Evolutionary conservation across 1,140 invertebrate species (phyloP).

Genomic region (Drosophila saltans): DNA sequence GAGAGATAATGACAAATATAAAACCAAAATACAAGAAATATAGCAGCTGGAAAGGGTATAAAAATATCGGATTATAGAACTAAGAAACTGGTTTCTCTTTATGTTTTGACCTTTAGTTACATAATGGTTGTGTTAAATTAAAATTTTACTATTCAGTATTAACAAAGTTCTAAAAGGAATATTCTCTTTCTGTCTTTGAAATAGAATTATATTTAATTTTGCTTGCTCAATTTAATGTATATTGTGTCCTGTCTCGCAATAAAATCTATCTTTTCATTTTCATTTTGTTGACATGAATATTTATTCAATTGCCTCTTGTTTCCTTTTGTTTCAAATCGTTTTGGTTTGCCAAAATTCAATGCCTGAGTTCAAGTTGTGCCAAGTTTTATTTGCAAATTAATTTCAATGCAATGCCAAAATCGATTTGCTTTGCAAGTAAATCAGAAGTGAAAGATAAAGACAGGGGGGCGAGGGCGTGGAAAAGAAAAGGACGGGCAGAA

Average conservation of each 20-base stretch:
- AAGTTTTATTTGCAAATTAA: slow-evolving; percentile 70
- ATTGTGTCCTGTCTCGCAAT: background rate
- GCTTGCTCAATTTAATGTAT: background rate
- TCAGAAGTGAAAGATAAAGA: slow-evolving; percentile 13
- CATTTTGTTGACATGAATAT: background rate
- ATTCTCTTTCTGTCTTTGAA: no score
- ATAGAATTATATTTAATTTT: background rate
- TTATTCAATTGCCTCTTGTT: slow-evolving; percentile 40
- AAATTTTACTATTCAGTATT: no score
- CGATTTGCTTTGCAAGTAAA: slow-evolving; percentile 55
- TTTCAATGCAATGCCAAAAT: slow-evolving; percentile 57
- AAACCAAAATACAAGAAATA: no score
- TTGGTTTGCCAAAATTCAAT: slow-evolving; percentile 22
- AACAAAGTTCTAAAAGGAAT: no score
- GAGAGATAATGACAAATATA: no score
- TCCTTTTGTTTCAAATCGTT: background rate
- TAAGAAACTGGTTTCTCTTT: no score
- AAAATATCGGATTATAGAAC: no score
- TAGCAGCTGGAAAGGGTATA: no score
- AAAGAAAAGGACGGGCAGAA: background rate
- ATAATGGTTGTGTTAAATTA: no score
- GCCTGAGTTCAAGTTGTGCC: slow-evolving; percentile 25
- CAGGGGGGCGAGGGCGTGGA: background rate
- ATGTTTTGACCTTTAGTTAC: no score
- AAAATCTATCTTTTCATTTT: background rate